phyloP scores from a whole-genome alignment of 2,113 vertebrate species.

The Saimiri boliviensis region DNA sequence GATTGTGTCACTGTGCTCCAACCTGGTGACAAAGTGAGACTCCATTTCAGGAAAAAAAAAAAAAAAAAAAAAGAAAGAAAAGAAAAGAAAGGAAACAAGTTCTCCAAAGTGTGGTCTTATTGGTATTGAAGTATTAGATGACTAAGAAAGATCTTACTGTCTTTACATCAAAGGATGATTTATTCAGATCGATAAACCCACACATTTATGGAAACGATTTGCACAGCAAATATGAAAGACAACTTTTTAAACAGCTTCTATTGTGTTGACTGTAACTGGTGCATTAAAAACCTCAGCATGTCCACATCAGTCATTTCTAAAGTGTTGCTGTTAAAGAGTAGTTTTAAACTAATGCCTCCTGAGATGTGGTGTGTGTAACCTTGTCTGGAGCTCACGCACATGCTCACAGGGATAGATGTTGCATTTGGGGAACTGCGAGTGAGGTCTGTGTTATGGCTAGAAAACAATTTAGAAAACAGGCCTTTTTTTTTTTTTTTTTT shows the following conservation, averaged over 20 bases:
- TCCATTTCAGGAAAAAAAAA: too few species aligned
- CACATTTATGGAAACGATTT: conserved; percentile 56
- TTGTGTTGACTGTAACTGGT: background rate
- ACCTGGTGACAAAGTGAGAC: too few species aligned
- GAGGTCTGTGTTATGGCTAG: background rate
- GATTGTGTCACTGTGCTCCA: too few species aligned
- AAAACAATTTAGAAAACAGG: background rate
- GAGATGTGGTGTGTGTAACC: background rate
- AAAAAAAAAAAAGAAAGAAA: background rate
- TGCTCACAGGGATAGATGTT: accelerated
- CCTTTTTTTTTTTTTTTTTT: conserved; percentile 5
- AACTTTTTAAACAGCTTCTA: background rate
- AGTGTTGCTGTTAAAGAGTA: conserved; percentile 46
- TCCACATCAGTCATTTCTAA: conserved; percentile 52
- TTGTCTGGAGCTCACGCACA: background rate
- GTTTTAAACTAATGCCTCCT: background rate
- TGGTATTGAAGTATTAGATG: conserved; percentile 35
- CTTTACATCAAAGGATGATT: conserved; percentile 37
- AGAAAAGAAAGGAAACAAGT: background rate
- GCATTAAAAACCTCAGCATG: conserved; percentile 48
- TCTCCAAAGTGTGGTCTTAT: conserved; percentile 13
- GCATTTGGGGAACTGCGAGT: background rate
- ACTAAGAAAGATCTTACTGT: background rate
- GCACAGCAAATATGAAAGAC: conserved; percentile 47
- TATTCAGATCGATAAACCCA: conserved; percentile 64